Percentiles rank a stretch among this genome's conserved stretches.
Evolutionary conservation across 2,888 invertebrate genomes (phyloP).

Genomic region (Rotaria macrura): DNA sequence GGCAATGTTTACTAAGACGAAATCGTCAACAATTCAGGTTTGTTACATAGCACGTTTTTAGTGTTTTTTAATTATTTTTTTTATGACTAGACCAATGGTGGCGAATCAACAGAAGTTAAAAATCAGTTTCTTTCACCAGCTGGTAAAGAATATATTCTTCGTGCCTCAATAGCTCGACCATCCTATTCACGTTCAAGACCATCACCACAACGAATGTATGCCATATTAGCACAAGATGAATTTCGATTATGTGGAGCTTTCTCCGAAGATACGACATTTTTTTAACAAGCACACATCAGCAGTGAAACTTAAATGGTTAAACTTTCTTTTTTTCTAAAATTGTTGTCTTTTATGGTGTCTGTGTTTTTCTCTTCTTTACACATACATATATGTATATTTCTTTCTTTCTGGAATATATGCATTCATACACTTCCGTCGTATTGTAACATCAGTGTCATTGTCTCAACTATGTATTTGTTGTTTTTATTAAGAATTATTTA

Average conservation of each 20-base stretch:
- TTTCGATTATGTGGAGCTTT: slow-evolving; percentile 69
- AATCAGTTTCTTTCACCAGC: slow-evolving; percentile 54
- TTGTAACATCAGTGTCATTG: too few relatives aligned
- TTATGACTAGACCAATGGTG: neutral
- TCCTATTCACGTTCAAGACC: slow-evolving; percentile 55
- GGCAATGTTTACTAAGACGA: neutral
- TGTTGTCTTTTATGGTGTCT: neutral
- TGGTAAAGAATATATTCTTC: slow-evolving; percentile 61
- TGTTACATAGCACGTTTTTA: too few relatives aligned
- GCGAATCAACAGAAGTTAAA: neutral
- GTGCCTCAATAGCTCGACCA: slow-evolving; percentile 57
- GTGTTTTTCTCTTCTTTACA: too few relatives aligned
- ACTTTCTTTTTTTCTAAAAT: neutral
- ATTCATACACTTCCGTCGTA: too few relatives aligned
- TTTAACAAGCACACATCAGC: neutral
- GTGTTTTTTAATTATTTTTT: too few relatives aligned
- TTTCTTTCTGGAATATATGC: too few relatives aligned
- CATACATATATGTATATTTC: too few relatives aligned
- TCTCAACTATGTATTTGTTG: too few relatives aligned
- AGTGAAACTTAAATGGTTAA: too few relatives aligned
- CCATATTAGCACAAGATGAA: slow-evolving; percentile 60
- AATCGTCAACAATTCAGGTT: neutral
- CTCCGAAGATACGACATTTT: slow-evolving; percentile 64
- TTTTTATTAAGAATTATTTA: too few relatives aligned
- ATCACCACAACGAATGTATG: slow-evolving; percentile 62